phyloP scores from a whole-genome alignment of 2,113 vertebrate species.

The Daubentonia madagascariensis region DNA sequence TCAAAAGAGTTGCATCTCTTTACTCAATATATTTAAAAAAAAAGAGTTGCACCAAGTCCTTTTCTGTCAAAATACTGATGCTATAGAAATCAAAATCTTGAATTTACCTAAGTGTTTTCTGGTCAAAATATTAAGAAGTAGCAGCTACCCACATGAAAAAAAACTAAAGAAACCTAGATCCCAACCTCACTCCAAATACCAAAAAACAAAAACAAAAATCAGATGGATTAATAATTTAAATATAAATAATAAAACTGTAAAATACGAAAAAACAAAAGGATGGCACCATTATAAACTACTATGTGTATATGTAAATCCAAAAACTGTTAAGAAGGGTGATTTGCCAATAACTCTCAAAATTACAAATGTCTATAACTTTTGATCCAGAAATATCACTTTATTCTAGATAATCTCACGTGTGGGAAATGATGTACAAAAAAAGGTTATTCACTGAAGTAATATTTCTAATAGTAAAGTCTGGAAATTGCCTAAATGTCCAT shows the following conservation, averaged over 20 bases:
- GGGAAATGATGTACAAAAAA: not conserved
- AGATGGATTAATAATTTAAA: not conserved
- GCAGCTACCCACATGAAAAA: not conserved
- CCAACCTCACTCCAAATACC: not conserved
- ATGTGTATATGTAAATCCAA: not conserved
- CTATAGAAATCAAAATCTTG: conserved; percentile 26
- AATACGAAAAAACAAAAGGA: not conserved
- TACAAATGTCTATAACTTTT: not conserved
- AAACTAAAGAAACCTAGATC: not conserved
- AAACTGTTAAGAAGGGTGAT: not conserved
- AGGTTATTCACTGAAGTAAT: not conserved
- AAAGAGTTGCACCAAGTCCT: not conserved
- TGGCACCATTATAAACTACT: not conserved
- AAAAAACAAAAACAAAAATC: not conserved
- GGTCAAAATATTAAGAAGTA: conserved; percentile 13
- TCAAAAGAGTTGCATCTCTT: not conserved
- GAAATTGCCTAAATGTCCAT: not conserved
- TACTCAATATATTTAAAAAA: not conserved
- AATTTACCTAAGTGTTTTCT: not conserved
- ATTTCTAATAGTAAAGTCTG: not conserved
- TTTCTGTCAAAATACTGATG: conserved; percentile 20
- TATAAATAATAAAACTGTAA: conserved; percentile 14
- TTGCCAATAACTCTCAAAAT: conserved; percentile 38
- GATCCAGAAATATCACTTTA: not conserved
- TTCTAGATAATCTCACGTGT: not conserved